Base-by-base conservation (phyloP, 1,140 invertebrate genomes). In the Mesaphorura yosii region DNA sequence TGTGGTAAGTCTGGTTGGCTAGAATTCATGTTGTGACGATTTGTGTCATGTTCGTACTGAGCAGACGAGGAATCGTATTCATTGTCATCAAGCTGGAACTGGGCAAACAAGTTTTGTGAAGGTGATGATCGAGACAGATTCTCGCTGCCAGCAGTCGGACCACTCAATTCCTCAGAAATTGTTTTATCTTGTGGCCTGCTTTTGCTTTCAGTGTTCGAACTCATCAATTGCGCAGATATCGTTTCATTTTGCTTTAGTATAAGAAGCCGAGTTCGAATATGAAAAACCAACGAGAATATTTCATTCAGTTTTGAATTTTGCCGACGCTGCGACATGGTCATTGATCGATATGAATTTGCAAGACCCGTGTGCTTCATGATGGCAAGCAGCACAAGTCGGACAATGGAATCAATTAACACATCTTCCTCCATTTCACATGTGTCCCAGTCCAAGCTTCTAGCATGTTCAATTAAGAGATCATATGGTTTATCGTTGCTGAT, bases 291-390 rank as follows among this genome's bases (percentile, higher is more conserved):
- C 7, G 52, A 48, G 44, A 63, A 63, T n/a, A 63, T 45, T 51
- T 63, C 57, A 26, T 57, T 44, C 31, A 63, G 31, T 42, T 63
- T 59, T 19, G 49, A 20, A 44, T 46, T 55, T 17, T 63, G 57
- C 25, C 61, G 48, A 4, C 31, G 55, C 15, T 45, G 51, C 54
- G 28, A 34, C 23, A 64, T 41, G 12, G 60, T 53, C 54, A 60
- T 62, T 3, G n/a, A 42, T n/a, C 48, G 17, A 42, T 64, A 48
- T 47, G 51, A 38, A 12, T 49, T n/a, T 0, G 60, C 37, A 5
- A 73, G 60, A 12, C 73, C 73, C 17, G 72, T 73, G 48, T 78
- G 75, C 60, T 75, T 76, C 3, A 79, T 59, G 15, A 77, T 60
- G 7, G 71, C 70, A n/a, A 75, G 69, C 22, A 79, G 60, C 51